These are phyloP conservation scores for Pitta sordida DNA, from an alignment of 2,113 vertebrate species.

Conservation along the genomic window DNA sequence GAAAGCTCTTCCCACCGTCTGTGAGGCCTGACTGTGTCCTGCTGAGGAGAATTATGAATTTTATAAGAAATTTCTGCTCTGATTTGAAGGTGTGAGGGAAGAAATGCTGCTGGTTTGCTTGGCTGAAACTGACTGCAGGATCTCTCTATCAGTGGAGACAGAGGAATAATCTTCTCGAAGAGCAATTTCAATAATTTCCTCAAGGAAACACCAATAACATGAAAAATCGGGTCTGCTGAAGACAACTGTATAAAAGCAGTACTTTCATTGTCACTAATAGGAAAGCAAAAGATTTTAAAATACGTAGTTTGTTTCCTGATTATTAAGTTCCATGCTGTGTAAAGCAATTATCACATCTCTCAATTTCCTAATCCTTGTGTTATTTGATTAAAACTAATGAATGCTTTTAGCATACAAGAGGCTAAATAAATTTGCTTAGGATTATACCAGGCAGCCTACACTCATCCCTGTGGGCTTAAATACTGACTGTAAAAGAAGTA, in stretches of 20 bases:
- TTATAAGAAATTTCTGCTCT: background rate
- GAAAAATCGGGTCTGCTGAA: background rate
- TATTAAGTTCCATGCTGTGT: background rate
- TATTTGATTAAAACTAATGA: conserved; percentile 24
- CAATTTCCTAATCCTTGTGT: background rate
- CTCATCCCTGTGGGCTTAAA: background rate
- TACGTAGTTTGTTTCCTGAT: background rate
- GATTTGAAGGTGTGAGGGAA: background rate
- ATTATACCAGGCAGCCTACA: background rate
- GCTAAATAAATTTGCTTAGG: conserved; percentile 13
- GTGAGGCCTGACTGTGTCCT: background rate
- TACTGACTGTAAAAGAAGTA: background rate
- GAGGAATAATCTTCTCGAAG: background rate
- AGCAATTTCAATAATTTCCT: background rate
- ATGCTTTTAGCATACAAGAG: background rate
- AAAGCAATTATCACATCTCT: background rate
- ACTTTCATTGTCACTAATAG: background rate
- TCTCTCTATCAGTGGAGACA: background rate
- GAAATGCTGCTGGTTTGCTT: background rate
- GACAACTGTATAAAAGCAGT: background rate
- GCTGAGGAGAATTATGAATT: accelerated
- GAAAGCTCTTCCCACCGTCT: background rate
- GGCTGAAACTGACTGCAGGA: background rate
- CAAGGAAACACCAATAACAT: background rate
- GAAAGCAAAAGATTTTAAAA: background rate